Base-by-base conservation (phyloP, 1,140 invertebrate species). In the Conus ventricosus region DNA sequence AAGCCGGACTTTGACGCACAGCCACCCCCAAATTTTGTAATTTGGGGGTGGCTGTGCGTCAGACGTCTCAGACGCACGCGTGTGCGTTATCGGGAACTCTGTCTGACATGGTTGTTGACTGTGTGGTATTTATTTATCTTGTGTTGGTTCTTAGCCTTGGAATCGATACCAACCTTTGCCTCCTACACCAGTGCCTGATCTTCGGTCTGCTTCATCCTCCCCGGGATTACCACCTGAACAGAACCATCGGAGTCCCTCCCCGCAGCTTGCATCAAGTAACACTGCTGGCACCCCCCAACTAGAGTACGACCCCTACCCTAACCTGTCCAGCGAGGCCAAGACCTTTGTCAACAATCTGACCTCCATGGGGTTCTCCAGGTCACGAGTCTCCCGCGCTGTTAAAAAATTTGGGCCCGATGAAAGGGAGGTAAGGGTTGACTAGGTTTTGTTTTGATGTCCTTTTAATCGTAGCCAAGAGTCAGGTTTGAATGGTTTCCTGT, bases 291-390 rank as follows among this genome's bases (percentile, higher is more conserved):
- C 25, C 85, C 57, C 57, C 71, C 23, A 57, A 83, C 82, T 85
- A 17, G 85, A 78, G 63, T 67, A 81, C 53, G 95, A 96, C 95
- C 96, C 96, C 54, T 97, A 96, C 93, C 90, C 95, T 78, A 96
- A 96, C 87, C 95, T 97, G 89, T 93, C 96, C 15, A 93, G 95
- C 25, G 95, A 96, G 85, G 95, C 96, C 85, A 97, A 97, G 93
- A 96, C 95, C 80, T 95, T 98, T 90, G 97, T 97, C 60, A 96
- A 96, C 89, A 96, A 96, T 76, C 96, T 98, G 51, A 97, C 96
- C 91, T 96, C 96, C 83, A 98, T 98, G 98, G 98, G 98, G 4
- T 98, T 98, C 95, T 96, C 97, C 0, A 93, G 97, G 88, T 96
- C 97, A n/a, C 96, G 97, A 92, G 97, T 97, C 3, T 96, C 97